phyloP scores from a whole-genome alignment of 2,888 invertebrate species.

The Cryptocheilus praepositus region DNA sequence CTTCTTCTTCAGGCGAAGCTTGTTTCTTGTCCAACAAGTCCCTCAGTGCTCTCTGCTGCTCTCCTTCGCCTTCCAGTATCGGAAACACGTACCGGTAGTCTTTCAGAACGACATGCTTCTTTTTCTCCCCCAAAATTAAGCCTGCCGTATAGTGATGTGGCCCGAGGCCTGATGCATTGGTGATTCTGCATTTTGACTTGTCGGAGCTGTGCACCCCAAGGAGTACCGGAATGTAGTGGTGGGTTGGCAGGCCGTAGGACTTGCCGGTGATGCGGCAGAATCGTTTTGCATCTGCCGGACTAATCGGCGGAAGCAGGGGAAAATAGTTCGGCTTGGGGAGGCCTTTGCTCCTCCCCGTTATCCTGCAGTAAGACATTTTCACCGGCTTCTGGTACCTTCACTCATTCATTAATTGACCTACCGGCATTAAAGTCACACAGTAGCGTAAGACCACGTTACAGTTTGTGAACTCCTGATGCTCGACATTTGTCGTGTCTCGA shows the following conservation, averaged over 20 bases:
- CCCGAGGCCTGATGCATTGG: slow-evolving; percentile 79
- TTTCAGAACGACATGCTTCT: slow-evolving; percentile 81
- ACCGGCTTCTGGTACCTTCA: background rate
- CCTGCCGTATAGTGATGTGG: slow-evolving; percentile 79
- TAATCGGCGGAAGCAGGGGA: slow-evolving; percentile 86
- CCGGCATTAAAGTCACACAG: background rate
- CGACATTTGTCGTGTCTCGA: background rate
- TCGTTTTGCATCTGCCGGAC: slow-evolving; percentile 88
- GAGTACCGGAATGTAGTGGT: slow-evolving; percentile 87
- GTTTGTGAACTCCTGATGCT: too few relatives aligned
- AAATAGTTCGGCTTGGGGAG: slow-evolving; percentile 90
- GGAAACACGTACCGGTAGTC: slow-evolving; percentile 87
- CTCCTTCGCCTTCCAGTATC: slow-evolving; percentile 81
- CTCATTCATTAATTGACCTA: slow-evolving; percentile 8
- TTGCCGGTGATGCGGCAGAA: slow-evolving; percentile 88
- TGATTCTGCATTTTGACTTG: slow-evolving; percentile 80
- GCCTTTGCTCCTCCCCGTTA: slow-evolving; percentile 87
- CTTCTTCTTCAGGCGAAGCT: slow-evolving; percentile 75
- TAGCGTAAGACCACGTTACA: too few relatives aligned
- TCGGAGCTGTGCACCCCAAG: slow-evolving; percentile 75
- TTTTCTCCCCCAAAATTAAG: slow-evolving; percentile 80
- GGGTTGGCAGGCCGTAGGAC: slow-evolving; percentile 83
- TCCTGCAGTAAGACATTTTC: slow-evolving; percentile 85
- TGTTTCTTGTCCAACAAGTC: slow-evolving; percentile 80
- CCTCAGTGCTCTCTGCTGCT: slow-evolving; percentile 80